phyloP scores from a whole-genome alignment of 2,113 vertebrate species.

The Psettodes erumei region DNA sequence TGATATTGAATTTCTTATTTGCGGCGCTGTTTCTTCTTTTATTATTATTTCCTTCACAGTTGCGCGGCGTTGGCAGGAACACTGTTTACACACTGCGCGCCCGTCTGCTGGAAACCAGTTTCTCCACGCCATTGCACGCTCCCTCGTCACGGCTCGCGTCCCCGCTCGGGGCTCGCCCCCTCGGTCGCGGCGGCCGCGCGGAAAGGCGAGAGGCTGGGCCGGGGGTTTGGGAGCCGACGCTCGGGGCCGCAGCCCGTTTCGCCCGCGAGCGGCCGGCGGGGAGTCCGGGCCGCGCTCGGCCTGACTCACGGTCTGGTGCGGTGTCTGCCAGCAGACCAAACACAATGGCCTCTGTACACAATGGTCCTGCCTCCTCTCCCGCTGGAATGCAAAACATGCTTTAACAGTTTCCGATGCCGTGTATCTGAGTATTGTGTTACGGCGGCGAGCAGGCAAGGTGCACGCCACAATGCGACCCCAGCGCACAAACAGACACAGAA shows the following conservation, averaged over 20 bases:
- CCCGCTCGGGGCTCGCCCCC: no score
- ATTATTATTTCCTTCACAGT: no score
- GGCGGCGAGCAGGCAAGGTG: constrained; percentile 28
- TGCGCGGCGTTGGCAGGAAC: background rate
- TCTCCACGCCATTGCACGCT: no score
- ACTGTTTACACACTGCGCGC: constrained; percentile 16
- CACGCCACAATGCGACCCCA: background rate
- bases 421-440: constrained; percentile 58
- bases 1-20: constrained; percentile 52
- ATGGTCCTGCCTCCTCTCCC: constrained; percentile 52
- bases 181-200: no score
- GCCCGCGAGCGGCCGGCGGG: no score
- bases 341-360: no score
- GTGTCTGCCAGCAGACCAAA: constrained; percentile 68
- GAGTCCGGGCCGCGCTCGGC: constrained; percentile 64
- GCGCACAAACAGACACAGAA: background rate
- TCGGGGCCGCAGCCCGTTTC: no score
- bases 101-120: constrained; percentile 1
- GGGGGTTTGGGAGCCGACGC: no score
- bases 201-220: no score
- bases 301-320: constrained; percentile 78
- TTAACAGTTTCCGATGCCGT: constrained; percentile 65
- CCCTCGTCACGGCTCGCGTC: no score
- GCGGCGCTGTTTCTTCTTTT: background rate
- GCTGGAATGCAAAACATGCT: constrained; percentile 75